Base-by-base conservation (phyloP, 1,140 invertebrate species). In the Samia ricini region DNA sequence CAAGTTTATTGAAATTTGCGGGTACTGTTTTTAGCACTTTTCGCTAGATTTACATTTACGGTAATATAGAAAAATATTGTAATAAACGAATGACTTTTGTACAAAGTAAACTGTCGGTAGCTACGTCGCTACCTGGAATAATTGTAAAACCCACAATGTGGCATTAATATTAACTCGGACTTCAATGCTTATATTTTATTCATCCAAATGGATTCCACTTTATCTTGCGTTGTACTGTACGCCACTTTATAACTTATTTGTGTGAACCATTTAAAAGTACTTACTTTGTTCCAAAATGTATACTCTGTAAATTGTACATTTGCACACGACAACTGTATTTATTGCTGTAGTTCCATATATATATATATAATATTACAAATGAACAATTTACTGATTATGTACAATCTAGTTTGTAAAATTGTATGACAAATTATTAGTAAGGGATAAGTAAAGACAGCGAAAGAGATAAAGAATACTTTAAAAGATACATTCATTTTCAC, bases 101-200 rank as follows among this genome's bases (percentile, higher is more conserved):
- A 4, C 33, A 42, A 42, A 42, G 33, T 42, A 42, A 42, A 42
- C 33, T 42, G 33, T 42, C n/a, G n/a, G n/a, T n/a, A n/a, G n/a
- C 10, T 15, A 12, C 33, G 33, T 10, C 8, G 8, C 42, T 19
- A 58, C 29, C 29, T 58, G 55, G 56, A 67, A 62, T 63, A 56
- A 55, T 64, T 67, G 72, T 71, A 65, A 68, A n/a, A n/a, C n/a
- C n/a, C n/a, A 74, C 63, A 65, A 42, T 61, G 33, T 57, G 66
- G 71, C 72, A 71, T 74, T 71, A 74, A 74, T 74, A 74, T 74
- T 71, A 74, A 74, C 52, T 60, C 52, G 33, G 20, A 33, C 48
- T 58, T 58, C 56, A 50, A n/a, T 54, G 54, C 59, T 60, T 24
- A 64, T 71, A 63, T 66, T 59, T 71, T 68, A 71, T 71, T 68